Conservation (phyloP, 2,113 vertebrate genomes). For the Antechinus flavipes region DNA sequence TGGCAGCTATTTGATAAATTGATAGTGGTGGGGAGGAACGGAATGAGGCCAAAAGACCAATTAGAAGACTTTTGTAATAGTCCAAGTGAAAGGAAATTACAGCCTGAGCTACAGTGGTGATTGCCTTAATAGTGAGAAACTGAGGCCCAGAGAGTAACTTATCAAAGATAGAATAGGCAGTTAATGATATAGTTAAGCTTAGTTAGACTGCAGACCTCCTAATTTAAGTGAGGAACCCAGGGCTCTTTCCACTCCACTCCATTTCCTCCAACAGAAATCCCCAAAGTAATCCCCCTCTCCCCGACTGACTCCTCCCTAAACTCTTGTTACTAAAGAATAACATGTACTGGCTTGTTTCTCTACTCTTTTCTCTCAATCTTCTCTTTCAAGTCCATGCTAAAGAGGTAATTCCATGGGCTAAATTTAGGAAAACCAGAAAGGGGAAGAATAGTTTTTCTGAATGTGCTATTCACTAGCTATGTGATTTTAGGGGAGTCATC, state of each 20-base stretch:
- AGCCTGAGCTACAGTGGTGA: background rate
- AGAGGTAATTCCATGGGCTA: background rate
- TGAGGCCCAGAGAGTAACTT: background rate
- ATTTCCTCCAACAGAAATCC: background rate
- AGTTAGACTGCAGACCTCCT: background rate
- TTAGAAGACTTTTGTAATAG: background rate
- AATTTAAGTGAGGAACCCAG: background rate
- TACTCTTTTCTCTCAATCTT: background rate
- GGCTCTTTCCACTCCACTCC: background rate
- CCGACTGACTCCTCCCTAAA: background rate
- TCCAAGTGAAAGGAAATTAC: background rate
- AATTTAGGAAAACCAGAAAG: background rate
- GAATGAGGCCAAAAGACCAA: background rate
- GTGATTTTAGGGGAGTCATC: background rate
- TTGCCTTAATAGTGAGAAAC: background rate
- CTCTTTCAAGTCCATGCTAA: background rate
- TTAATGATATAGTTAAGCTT: background rate
- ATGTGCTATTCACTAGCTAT: background rate
- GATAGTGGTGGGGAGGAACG: rapidly evolving
- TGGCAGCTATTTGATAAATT: background rate
- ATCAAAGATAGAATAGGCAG: background rate
- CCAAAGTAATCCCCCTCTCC: background rate
- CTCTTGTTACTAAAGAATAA: background rate
- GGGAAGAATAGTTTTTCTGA: background rate
- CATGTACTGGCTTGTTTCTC: background rate